Evolutionary conservation across 2,113 vertebrate genomes (phyloP).

Genomic region (Aspidoscelis tigris): DNA sequence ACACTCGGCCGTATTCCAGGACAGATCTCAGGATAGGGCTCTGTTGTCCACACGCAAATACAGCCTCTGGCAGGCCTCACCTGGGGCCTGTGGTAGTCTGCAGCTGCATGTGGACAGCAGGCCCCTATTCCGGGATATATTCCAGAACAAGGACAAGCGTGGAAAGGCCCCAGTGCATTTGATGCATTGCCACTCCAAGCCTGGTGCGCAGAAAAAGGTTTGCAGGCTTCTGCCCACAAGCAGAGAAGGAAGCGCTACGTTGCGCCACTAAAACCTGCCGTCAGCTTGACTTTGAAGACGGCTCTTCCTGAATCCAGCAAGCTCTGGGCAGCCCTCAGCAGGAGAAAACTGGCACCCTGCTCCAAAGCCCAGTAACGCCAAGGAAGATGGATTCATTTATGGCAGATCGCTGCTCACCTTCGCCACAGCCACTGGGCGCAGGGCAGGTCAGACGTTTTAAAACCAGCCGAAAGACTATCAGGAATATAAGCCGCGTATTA

Average conservation of each 20-base stretch:
- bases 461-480: not conserved
- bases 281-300: not conserved
- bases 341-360: not conserved
- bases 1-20: too few relatives aligned
- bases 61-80: too few relatives aligned
- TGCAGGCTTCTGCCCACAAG: not conserved
- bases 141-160: too few relatives aligned
- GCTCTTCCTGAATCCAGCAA: not conserved
- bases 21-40: too few relatives aligned
- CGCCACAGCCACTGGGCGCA: not conserved
- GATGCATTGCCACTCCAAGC: not conserved
- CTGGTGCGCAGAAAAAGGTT: not conserved
- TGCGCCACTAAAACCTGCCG: not conserved
- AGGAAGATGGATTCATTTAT: not conserved
- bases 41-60: too few relatives aligned
- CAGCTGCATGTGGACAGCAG: too few relatives aligned
- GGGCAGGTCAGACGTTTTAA: not conserved
- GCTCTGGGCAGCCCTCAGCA: not conserved
- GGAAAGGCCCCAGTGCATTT: not conserved
- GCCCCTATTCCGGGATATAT: too few relatives aligned
- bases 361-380: conserved; percentile 23
- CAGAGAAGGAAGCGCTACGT: too few relatives aligned
- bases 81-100: too few relatives aligned
- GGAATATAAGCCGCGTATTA: not conserved
- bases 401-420: not conserved